Evolutionary conservation across 1,140 invertebrate species (phyloP).

Genomic region (Epicauta chinensis): DNA sequence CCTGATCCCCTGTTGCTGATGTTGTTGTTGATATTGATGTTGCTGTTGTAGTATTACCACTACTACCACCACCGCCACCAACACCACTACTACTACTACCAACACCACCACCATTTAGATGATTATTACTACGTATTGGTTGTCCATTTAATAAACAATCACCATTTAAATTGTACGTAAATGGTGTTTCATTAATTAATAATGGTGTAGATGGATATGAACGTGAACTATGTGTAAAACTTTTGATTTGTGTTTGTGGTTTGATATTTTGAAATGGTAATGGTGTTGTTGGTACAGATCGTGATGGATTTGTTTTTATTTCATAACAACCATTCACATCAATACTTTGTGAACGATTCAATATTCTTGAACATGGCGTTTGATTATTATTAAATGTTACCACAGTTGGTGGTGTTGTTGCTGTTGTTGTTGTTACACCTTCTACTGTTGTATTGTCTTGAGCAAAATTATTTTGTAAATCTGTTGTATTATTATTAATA

Average conservation of each 20-base stretch:
- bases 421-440: constrained; percentile 46
- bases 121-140: constrained; percentile 33
- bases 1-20: not conserved
- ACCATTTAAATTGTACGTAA: constrained; percentile 49
- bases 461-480: constrained; percentile 38
- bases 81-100: too few relatives aligned
- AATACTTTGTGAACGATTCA: constrained; percentile 34
- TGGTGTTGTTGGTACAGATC: constrained; percentile 58
- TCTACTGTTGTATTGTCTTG: constrained; percentile 44
- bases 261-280: constrained; percentile 44
- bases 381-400: too few relatives aligned
- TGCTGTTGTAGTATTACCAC: not conserved
- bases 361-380: constrained; percentile 8
- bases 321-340: constrained; percentile 26
- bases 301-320: constrained; percentile 41
- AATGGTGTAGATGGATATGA: constrained; percentile 59
- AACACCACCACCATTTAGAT: too few relatives aligned
- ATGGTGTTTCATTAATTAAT: constrained; percentile 46
- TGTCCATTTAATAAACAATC: constrained; percentile 41
- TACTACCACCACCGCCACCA: not conserved
- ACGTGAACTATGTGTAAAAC: constrained; percentile 43
- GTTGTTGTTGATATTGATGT: not conserved
- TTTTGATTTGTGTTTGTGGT: constrained; percentile 25
- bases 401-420: constrained; percentile 30
- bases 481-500: constrained; percentile 60